Base-by-base conservation (phyloP, 2,113 vertebrate genomes). In the Rattus rattus region DNA sequence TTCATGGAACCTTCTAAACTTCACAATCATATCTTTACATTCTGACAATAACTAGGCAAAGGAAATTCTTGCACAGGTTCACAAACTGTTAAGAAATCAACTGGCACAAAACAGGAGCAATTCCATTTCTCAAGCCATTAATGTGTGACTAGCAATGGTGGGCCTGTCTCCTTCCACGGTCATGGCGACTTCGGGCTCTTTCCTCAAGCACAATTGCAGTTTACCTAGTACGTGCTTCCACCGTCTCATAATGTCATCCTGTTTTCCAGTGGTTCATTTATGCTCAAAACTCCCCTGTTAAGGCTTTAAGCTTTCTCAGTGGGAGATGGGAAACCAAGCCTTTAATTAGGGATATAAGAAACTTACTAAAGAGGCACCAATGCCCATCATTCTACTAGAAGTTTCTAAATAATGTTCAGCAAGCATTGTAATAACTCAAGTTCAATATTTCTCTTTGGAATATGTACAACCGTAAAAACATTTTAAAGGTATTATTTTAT, bases 401-500 rank as follows among this genome's bases (percentile, higher is more conserved):
- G 14, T 26, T 76, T 91, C 75, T 33, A 79, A 77, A 84, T 67
- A 67, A 54, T 56, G 92, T 3, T 89, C 76, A 7, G 28, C 33
- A 39, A 61, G 73, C 73, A 54, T 33, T 59, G 30, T 56, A 72
- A 30, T 79, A 76, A 67, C 52, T 75, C 59, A 30, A 90, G 80
- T 84, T 80, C 61, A 92, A 54, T 43, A 39, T 3, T 65, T 87
- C 24, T 43, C 13, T 85, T 75, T 69, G 73, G 33, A 33, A 88
- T 70, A 93, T 85, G 93, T 61, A 69, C 19, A 96, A 77, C 67
- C 77, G 30, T 69, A 63, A 47, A 90, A 94, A 89, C 24, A 75
- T 70, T 36, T 54, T 43, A 12, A 96, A 77, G 65, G 67, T 7
- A 70, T 67, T 63, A 36, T 26, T 72, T 94, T 73, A 43, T 77